Evolutionary conservation across 2,888 invertebrate genomes (phyloP).

Genomic region (Argyresthia goedartella): DNA sequence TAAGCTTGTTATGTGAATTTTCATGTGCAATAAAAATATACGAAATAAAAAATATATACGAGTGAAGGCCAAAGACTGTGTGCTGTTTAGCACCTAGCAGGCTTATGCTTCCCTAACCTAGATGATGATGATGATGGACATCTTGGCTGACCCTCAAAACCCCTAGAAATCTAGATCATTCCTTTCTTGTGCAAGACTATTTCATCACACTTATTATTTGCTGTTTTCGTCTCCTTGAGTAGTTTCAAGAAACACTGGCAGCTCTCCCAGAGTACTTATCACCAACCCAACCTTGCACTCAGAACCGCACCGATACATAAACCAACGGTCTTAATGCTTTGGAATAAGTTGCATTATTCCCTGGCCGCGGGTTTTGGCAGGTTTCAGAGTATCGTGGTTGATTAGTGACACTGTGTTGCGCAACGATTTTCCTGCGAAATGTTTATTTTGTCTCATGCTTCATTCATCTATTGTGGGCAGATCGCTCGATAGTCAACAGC

Average conservation of each 20-base stretch:
- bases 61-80: too few species aligned
- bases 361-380: background rate
- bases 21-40: too few species aligned
- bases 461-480: background rate
- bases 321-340: background rate
- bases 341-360: background rate
- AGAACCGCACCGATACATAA: background rate
- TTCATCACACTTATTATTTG: slow-evolving; percentile 4
- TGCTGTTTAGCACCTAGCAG: too few species aligned
- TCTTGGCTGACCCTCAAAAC: too few species aligned
- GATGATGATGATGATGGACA: too few species aligned
- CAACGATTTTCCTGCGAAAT: slow-evolving; percentile 3
- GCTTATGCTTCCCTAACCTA: too few species aligned
- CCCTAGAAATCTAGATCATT: background rate
- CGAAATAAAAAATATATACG: too few species aligned
- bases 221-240: slow-evolving; percentile 1
- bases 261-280: background rate
- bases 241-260: slow-evolving; percentile 5
- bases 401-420: slow-evolving; percentile 1
- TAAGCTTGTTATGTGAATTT: too few species aligned
- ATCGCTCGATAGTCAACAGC: background rate
- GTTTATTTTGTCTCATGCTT: background rate
- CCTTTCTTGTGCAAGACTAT: background rate
- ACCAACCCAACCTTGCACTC: background rate
- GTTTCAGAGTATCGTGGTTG: background rate